A percentile compares a stretch with the other conserved stretches of the same genome.
phyloP scores from a whole-genome alignment of 2,113 vertebrate species.

The Otus sunia region DNA sequence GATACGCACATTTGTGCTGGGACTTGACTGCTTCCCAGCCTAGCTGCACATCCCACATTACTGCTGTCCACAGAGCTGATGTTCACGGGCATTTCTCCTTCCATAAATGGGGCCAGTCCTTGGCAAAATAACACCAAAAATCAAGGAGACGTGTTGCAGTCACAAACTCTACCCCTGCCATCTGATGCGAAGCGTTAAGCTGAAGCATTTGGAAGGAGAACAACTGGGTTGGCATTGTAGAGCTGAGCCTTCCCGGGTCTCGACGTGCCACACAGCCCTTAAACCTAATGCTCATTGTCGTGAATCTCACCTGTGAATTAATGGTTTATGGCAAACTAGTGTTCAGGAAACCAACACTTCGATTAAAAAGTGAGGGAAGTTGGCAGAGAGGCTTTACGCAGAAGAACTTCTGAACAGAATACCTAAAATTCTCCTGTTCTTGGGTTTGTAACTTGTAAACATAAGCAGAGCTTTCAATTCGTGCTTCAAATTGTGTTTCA shows the following conservation, averaged over 20 bases:
- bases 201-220: background rate
- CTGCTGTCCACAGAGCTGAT: background rate
- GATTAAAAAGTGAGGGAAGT: background rate
- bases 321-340: background rate
- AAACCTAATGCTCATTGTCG: fast-evolving
- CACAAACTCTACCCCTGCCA: background rate
- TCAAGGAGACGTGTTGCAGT: background rate
- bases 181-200: background rate
- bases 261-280: fast-evolving
- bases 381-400: background rate
- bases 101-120: background rate
- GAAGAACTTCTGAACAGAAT: background rate
- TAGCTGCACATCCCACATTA: fast-evolving
- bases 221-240: background rate
- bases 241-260: background rate
- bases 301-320: background rate
- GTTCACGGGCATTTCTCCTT: background rate
- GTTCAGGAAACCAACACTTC: background rate
- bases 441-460: background rate
- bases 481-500: background rate
- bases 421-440: background rate
- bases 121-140: background rate
- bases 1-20: fast-evolving
- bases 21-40: background rate
- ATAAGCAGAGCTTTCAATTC: background rate